These are phyloP conservation scores for Coelopa frigida DNA, from an alignment of 1,140 invertebrate genomes.

Conservation along the genomic window DNA sequence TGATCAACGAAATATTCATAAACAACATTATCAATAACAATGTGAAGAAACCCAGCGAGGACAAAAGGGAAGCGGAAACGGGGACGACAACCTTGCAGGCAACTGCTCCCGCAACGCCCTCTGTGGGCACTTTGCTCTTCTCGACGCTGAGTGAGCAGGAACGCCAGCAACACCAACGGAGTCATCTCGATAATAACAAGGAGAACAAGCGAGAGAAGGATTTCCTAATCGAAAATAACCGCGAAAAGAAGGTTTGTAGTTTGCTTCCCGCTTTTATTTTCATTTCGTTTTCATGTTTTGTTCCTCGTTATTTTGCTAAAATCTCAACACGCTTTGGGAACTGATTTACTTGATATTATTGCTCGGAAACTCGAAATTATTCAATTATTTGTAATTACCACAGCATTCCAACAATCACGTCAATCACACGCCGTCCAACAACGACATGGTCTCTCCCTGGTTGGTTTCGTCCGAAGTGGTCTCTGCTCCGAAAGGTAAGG, in stretches of 20 bases:
- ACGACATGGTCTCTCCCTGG: constrained; percentile 63
- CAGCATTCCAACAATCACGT: constrained; percentile 47
- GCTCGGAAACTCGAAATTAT: too few species aligned
- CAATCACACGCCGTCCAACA: constrained; percentile 40
- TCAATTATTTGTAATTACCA: too few species aligned
- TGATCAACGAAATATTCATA: constrained; percentile 44
- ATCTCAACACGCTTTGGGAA: too few species aligned
- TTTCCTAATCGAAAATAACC: constrained; percentile 1
- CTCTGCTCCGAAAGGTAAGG: constrained; percentile 56
- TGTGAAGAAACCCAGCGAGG: constrained; percentile 15
- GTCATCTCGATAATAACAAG: constrained; percentile 7
- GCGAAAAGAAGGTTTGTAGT: constrained; percentile 14
- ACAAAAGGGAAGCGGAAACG: constrained; percentile 9
- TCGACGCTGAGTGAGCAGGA: constrained; percentile 53
- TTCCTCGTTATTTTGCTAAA: too few species aligned
- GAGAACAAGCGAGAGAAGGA: constrained; percentile 4
- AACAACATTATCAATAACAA: constrained; percentile 44
- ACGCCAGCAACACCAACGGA: constrained; percentile 40
- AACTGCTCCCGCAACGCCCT: constrained; percentile 32
- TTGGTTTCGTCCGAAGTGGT: constrained; percentile 65
- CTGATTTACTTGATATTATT: too few species aligned
- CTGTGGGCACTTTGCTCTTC: constrained; percentile 49
- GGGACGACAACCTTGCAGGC: not conserved
- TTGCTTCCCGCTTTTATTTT: not conserved
- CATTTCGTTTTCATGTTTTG: constrained; percentile 5